Conservation (phyloP, 2,888 invertebrate genomes). For the Acronicta alni region DNA sequence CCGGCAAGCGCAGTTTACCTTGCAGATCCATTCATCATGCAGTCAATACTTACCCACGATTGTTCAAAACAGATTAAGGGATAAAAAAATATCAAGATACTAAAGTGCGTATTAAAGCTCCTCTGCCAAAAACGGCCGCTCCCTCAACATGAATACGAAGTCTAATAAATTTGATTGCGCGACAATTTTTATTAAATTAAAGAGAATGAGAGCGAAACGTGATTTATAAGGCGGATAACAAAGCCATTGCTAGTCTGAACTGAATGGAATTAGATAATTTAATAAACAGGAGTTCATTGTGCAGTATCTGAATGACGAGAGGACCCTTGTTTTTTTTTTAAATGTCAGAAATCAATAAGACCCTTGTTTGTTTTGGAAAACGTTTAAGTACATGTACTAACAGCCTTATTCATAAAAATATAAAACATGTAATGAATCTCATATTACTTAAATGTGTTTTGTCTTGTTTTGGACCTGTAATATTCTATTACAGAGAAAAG, state of each 20-base stretch:
- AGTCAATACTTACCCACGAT: no score
- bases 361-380: conserved; percentile 9
- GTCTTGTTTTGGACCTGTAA: no score
- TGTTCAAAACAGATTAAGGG: no score
- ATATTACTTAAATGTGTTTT: no score
- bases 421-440: no score
- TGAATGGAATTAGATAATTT: conserved; percentile 47
- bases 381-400: no score
- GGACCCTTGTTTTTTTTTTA: neutral
- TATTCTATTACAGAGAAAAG: no score
- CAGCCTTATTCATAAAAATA: no score
- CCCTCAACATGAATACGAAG: conserved; percentile 48
- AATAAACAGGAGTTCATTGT: conserved; percentile 44
- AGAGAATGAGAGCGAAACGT: conserved; percentile 60
- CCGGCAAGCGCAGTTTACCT: no score
- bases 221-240: conserved; percentile 66
- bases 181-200: conserved; percentile 67
- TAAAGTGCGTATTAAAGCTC: neutral
- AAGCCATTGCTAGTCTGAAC: conserved; percentile 62
- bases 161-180: conserved; percentile 66
- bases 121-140: neutral
- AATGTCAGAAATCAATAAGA: no score
- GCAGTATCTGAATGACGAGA: conserved; percentile 16
- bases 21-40: no score
- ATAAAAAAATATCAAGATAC: no score